Evolutionary conservation across 2,113 vertebrate genomes (phyloP).

Genomic region (Cricetomys ansorgei): DNA sequence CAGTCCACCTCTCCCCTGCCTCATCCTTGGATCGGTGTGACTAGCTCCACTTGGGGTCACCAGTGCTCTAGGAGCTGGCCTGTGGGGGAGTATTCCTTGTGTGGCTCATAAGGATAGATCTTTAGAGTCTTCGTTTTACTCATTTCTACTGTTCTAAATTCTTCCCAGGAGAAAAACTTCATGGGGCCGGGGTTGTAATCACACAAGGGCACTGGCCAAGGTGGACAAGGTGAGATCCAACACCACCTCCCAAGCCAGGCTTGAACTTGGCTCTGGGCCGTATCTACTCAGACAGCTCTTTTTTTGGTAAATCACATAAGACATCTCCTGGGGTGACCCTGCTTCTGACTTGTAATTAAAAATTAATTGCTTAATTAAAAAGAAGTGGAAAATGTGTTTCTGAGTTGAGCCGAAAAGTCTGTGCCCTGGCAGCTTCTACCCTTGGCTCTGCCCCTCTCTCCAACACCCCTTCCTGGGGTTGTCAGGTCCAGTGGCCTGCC

Average conservation of each 20-base stretch:
- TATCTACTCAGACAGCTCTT: background rate
- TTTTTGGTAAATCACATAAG: constrained; percentile 48
- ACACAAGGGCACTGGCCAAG: background rate
- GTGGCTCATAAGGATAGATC: background rate
- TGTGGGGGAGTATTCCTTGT: background rate
- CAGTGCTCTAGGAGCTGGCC: background rate
- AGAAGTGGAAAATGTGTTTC: background rate
- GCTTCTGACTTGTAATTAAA: constrained; percentile 47
- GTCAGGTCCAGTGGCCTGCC: background rate
- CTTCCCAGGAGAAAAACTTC: background rate
- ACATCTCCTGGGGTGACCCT: constrained; percentile 18
- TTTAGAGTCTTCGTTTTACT: background rate
- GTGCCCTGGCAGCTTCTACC: background rate
- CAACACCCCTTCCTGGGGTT: background rate
- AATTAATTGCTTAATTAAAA: constrained; percentile 57
- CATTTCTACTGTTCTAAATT: background rate
- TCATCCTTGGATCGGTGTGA: background rate
- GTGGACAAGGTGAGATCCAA: background rate
- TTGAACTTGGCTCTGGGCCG: background rate
- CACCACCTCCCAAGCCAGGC: background rate
- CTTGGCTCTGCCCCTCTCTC: background rate
- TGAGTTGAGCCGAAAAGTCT: background rate
- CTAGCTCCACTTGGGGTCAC: background rate
- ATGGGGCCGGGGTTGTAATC: background rate
- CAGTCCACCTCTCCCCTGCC: background rate